Conservation (phyloP, 2,888 invertebrate species). For the Sminthurides aquaticus region DNA sequence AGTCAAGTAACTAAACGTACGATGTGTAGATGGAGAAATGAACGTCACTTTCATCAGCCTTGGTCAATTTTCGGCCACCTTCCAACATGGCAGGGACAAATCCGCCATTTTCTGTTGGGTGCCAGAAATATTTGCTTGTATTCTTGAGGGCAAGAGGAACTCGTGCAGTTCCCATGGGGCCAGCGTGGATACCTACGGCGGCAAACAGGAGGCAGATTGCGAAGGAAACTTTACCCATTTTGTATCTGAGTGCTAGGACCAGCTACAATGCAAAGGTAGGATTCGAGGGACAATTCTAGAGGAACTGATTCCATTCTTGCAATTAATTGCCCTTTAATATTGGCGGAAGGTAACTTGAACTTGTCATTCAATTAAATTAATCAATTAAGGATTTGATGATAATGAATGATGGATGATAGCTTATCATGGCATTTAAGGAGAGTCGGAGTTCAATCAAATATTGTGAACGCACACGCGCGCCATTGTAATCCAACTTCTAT, state of each 20-base stretch:
- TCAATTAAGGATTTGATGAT: too few relatives aligned
- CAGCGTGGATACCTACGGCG: not conserved
- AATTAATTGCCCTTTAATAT: too few relatives aligned
- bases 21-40: slow-evolving; percentile 34
- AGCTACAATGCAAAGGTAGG: too few relatives aligned
- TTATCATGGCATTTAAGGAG: too few relatives aligned
- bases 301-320: too few relatives aligned
- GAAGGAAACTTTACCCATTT: not conserved
- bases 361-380: too few relatives aligned
- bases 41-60: slow-evolving; percentile 34
- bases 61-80: slow-evolving; percentile 18
- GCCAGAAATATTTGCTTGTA: slow-evolving; percentile 32
- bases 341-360: too few relatives aligned
- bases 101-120: slow-evolving; percentile 29
- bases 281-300: too few relatives aligned
- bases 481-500: too few relatives aligned
- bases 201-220: not conserved
- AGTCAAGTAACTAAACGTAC: slow-evolving; percentile 22
- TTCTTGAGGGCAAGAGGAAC: not conserved
- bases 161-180: not conserved
- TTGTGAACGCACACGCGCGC: too few relatives aligned
- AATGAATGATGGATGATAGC: too few relatives aligned
- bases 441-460: too few relatives aligned
- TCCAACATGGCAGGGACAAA: slow-evolving; percentile 35
- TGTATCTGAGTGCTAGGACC: not conserved